A percentile compares a stretch with the other conserved stretches of the same genome.
phyloP scores from a whole-genome alignment of 2,888 invertebrate genomes.

The Thereva nobilitata region DNA sequence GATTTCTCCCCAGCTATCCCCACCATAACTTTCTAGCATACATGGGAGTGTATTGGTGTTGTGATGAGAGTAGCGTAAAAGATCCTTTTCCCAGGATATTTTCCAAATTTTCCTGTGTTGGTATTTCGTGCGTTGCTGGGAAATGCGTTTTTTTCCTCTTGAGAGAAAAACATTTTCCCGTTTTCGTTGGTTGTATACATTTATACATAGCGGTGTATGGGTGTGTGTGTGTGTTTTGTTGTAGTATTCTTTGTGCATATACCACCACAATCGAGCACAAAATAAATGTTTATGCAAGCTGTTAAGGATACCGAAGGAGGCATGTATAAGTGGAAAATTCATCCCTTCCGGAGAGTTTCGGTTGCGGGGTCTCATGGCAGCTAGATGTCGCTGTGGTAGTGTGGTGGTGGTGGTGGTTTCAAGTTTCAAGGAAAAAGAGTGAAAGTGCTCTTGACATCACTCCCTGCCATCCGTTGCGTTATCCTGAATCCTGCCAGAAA shows the following conservation, averaged over 20 bases:
- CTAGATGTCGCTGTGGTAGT: no score
- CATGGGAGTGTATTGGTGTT: neutral
- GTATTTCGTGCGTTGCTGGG: constrained; percentile 7
- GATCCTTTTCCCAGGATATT: neutral
- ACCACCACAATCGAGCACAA: no score
- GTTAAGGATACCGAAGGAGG: no score
- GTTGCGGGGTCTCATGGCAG: no score
- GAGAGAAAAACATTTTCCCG: constrained; percentile 7
- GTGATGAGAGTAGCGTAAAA: constrained; percentile 29
- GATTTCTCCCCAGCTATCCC: neutral
- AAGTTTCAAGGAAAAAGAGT: constrained; percentile 27
- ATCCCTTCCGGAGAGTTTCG: no score
- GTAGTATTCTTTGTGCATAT: no score
- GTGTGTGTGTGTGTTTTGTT: constrained; percentile 10
- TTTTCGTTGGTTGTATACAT: no score
- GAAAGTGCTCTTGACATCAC: constrained; percentile 38
- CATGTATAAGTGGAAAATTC: no score
- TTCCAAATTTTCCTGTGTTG: no score
- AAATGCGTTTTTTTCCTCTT: constrained; percentile 32
- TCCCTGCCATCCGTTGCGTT: constrained; percentile 9
- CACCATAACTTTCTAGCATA: neutral
- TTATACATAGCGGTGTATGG: neutral
- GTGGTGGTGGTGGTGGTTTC: no score
- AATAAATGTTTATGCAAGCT: no score
- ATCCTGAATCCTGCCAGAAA: neutral